Evolutionary conservation across 2,113 vertebrate genomes (phyloP).

Genomic region (Salminus brasiliensis): DNA sequence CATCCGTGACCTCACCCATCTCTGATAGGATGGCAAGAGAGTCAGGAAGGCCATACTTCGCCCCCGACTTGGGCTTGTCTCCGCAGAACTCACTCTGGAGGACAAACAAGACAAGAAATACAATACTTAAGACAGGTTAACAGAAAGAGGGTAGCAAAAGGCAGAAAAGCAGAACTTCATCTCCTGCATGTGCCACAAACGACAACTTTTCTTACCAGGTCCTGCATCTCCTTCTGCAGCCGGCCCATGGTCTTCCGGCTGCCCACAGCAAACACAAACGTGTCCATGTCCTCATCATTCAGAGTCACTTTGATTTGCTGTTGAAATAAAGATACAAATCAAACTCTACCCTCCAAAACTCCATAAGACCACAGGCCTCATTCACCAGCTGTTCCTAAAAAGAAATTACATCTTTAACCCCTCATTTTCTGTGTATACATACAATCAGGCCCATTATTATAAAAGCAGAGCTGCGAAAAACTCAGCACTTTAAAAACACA

Average conservation of each 20-base stretch:
- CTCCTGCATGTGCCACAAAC: neutral
- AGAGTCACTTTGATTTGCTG: conserved; percentile 99
- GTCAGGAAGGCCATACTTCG: conserved; percentile 92
- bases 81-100: conserved; percentile 95
- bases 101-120: neutral
- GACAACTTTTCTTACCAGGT: conserved; percentile 77
- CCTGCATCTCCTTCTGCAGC: conserved; percentile 98
- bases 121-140: neutral
- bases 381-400: no score
- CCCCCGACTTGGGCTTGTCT: conserved; percentile 96
- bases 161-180: no score
- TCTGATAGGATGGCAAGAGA: conserved; percentile 91
- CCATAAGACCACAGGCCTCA: no score
- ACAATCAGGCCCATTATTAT: no score
- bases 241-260: conserved; percentile 91
- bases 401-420: no score
- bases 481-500: no score
- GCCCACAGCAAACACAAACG: conserved; percentile 94
- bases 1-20: conserved; percentile 98
- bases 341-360: no score
- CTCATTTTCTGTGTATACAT: no score
- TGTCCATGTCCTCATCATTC: conserved; percentile 98
- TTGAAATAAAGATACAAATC: conserved; percentile 12
- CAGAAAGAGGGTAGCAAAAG: neutral
- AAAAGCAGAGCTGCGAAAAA: no score